Percentiles rank a stretch among this genome's conserved stretches.
phyloP scores from a whole-genome alignment of 1,140 invertebrate genomes.

The Solenopsis invicta region DNA sequence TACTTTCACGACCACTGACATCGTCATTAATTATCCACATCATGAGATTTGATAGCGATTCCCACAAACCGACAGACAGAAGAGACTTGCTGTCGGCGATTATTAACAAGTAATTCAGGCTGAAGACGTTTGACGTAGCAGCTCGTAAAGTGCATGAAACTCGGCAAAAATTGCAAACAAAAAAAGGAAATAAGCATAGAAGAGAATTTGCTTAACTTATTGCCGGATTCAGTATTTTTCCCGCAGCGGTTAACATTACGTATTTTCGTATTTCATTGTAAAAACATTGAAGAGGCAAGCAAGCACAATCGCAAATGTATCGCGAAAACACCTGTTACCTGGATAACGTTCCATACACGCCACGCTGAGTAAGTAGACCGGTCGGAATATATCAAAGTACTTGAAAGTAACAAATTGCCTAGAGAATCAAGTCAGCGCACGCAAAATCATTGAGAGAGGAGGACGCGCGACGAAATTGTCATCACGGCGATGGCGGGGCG shows the following conservation, averaged over 20 bases:
- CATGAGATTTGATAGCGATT: constrained; percentile 70
- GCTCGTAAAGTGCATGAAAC: constrained; percentile 77
- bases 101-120: constrained; percentile 76
- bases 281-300: constrained; percentile 8
- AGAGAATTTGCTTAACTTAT: constrained; percentile 84
- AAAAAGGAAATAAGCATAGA: constrained; percentile 57
- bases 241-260: constrained; percentile 75
- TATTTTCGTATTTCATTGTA: constrained; percentile 70
- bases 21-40: constrained; percentile 73
- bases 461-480: constrained; percentile 83
- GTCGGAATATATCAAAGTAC: constrained; percentile 65
- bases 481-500: constrained; percentile 86
- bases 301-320: constrained; percentile 18
- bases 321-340: constrained; percentile 26
- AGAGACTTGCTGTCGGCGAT: constrained; percentile 70
- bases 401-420: constrained; percentile 67
- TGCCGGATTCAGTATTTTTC: constrained; percentile 86
- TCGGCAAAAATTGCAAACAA: constrained; percentile 73
- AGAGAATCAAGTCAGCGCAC: constrained; percentile 53
- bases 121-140: constrained; percentile 75
- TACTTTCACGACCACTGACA: constrained; percentile 79
- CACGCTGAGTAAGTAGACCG: constrained; percentile 55
- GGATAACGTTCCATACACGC: constrained; percentile 65
- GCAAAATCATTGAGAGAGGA: constrained; percentile 78
- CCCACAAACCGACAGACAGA: constrained; percentile 56